Evolutionary conservation across 1,140 invertebrate species (phyloP).

Genomic region (Drosophila nannoptera): DNA sequence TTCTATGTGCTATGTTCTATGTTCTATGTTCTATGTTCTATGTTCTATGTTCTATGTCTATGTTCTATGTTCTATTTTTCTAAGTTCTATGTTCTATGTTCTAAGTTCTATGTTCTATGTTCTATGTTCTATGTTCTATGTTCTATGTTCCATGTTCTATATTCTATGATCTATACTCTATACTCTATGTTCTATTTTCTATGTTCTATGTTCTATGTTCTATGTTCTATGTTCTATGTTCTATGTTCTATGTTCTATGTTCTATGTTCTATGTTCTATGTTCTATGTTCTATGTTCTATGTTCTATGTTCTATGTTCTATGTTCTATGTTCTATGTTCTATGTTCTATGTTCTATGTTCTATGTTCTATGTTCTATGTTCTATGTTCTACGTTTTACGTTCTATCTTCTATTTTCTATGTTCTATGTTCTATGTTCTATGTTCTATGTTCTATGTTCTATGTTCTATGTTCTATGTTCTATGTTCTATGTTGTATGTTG

Average conservation of each 20-base stretch:
- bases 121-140: too few relatives aligned
- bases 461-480: background rate
- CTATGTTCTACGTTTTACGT: background rate
- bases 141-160: too few relatives aligned
- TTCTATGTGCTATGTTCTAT: too few relatives aligned
- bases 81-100: too few relatives aligned
- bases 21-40: too few relatives aligned
- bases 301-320: too few relatives aligned
- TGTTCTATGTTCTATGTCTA: background rate
- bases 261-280: background rate
- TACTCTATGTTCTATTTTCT: too few relatives aligned
- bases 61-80: background rate
- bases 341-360: background rate
- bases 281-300: slow-evolving; percentile 2
- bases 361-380: background rate
- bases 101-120: too few relatives aligned
- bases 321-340: slow-evolving; percentile 1
- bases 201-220: background rate
- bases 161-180: background rate
- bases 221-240: background rate
- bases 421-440: background rate
- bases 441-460: slow-evolving; percentile 1
- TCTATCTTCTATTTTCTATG: background rate
- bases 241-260: background rate
- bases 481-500: background rate